Evolutionary conservation across 2,797 vertebrate genomes (phyloP).

Genomic region (Rhodeus uyekii): DNA sequence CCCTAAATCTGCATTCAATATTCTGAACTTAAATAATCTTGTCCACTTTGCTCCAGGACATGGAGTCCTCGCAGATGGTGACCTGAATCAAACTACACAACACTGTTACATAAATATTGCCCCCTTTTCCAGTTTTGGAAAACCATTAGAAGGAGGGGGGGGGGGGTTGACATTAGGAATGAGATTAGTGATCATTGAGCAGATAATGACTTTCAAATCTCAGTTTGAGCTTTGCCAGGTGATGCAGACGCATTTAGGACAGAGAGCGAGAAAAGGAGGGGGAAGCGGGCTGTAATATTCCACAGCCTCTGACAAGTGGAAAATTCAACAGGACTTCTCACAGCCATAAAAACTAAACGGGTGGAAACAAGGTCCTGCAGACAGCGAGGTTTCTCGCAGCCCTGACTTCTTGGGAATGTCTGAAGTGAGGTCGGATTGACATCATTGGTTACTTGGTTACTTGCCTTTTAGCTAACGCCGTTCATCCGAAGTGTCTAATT

Average conservation of each 20-base stretch:
- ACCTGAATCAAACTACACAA: constrained; percentile 36
- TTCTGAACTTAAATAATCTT: constrained; percentile 25
- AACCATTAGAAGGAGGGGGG: constrained; percentile 7
- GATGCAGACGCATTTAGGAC: constrained; percentile 21
- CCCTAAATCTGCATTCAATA: not conserved
- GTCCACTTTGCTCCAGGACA: constrained; percentile 23
- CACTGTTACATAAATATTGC: constrained; percentile 28
- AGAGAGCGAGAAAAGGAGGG: not conserved
- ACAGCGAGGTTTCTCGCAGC: not conserved
- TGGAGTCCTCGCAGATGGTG: constrained; percentile 38
- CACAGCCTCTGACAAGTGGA: constrained; percentile 66
- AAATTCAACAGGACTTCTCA: constrained; percentile 69
- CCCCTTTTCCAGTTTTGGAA: constrained; percentile 6
- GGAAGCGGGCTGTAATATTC: constrained; percentile 65
- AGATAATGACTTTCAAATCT: constrained; percentile 28
- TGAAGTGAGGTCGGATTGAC: constrained; percentile 10
- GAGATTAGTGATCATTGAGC: constrained; percentile 12
- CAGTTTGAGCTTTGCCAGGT: constrained; percentile 27
- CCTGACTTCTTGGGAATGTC: constrained; percentile 51
- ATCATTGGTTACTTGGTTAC: constrained; percentile 37
- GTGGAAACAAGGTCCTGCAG: constrained; percentile 59
- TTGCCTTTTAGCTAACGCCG: not conserved
- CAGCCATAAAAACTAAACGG: constrained; percentile 73
- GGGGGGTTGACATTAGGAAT: constrained; percentile 21
- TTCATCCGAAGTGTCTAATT: constrained; percentile 18